Evolutionary conservation across 2,888 invertebrate genomes (phyloP).

Genomic region (Podabrus alpinus): DNA sequence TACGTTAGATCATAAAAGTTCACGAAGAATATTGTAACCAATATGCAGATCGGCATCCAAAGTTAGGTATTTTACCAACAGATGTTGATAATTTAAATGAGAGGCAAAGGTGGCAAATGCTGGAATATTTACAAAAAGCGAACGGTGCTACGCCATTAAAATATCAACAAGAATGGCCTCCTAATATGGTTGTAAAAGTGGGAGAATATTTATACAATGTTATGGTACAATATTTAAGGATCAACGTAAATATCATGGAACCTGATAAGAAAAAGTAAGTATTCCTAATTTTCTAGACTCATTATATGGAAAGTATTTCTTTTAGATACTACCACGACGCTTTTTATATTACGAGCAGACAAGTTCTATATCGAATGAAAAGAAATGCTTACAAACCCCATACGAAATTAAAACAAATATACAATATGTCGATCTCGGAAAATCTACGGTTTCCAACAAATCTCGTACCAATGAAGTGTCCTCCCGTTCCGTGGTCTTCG

Average conservation of each 20-base stretch:
- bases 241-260: conserved; percentile 74
- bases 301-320: not conserved
- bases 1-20: conserved; percentile 40
- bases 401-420: conserved; percentile 72
- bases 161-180: conserved; percentile 68
- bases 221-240: conserved; percentile 81
- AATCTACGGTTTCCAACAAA: conserved; percentile 73
- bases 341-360: not conserved
- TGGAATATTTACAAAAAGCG: conserved; percentile 58
- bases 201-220: conserved; percentile 88
- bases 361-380: not conserved
- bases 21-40: conserved; percentile 49
- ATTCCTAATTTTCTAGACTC: not conserved
- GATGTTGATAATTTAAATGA: conserved; percentile 56
- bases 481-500: conserved; percentile 85
- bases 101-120: conserved; percentile 74
- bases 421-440: conserved; percentile 69
- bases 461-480: conserved; percentile 76
- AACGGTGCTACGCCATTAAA: conserved; percentile 46
- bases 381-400: conserved; percentile 84
- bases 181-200: conserved; percentile 64
- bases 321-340: not conserved
- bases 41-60: conserved; percentile 39
- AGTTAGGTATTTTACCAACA: conserved; percentile 43
- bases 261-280: conserved; percentile 57